Base-by-base conservation (phyloP, 2,888 invertebrate genomes). In the Protonemura montana region DNA sequence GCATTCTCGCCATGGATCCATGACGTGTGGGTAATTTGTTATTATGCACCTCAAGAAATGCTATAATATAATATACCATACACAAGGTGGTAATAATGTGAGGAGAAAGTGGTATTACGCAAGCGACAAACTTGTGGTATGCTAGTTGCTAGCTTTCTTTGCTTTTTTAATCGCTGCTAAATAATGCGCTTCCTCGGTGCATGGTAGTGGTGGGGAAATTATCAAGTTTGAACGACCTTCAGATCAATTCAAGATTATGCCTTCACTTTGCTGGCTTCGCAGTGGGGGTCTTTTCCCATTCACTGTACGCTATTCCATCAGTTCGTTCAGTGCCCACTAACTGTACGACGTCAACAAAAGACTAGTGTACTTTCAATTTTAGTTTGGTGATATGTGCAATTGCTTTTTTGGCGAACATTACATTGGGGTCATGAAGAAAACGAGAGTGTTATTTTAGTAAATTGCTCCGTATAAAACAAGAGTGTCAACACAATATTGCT, bases 371-470 rank as follows among this genome's bases (percentile, higher is more conserved):
- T 21, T 59, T 59, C 59, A 59, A 7, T 41, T 41, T 41, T 13
- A 21, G 21, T 59, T 59, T 21, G 59, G 59, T 59, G 59, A 59
- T 59, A 59, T 59, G 59, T 59, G 59, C 59, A 59, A 59, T 59
- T 21, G 16, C 25, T 0, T 78, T 78, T 27, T 78, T 78, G 78
- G 78, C 81, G 28, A 81, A 7, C 26, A 81, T 30, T 81, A 59
- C 59, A 59, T 59, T 59, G 59, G n/a, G 81, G 81, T 81, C 81
- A 81, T n/a, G n/a, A 28, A 6, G 30, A 81, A 81, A 81, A 81
- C 81, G 81, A 81, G 81, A 81, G 81, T n/a, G 28, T 78, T 78
- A 78, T 78, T 78, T 78, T 59, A 10, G 59, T 59, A 59, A 59
- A 59, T 59, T 59, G 59, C 59, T 59, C 2, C 21, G 16, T 59